These are phyloP conservation scores for Gobio gobio DNA, from an alignment of 2,113 vertebrate species.

Conservation along the genomic window DNA sequence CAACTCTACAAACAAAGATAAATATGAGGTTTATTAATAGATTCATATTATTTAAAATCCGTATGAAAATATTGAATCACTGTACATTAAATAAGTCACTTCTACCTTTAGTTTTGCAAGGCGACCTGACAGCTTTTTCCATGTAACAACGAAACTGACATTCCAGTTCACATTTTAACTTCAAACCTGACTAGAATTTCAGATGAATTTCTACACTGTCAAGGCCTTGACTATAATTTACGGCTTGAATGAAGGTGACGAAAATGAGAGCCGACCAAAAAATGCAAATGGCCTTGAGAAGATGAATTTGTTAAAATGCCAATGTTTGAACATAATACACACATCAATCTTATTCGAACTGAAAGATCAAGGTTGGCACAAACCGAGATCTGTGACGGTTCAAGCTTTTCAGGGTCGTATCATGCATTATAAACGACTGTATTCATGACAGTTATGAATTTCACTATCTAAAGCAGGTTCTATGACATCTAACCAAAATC, in stretches of 20 bases:
- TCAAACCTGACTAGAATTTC: background rate
- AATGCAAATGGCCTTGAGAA: conserved; percentile 18
- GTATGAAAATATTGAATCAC: background rate
- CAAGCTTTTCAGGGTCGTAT: conserved; percentile 8
- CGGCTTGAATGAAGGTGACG: conserved; percentile 12
- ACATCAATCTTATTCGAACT: conserved; percentile 24
- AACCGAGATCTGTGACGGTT: background rate
- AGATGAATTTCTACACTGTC: background rate
- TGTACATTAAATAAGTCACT: no score
- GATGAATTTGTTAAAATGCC: conserved; percentile 29
- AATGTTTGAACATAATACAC: background rate
- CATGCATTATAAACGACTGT: background rate
- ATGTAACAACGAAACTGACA: background rate
- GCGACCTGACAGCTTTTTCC: background rate
- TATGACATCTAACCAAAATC: background rate
- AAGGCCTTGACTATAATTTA: conserved; percentile 6
- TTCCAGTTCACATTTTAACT: no score
- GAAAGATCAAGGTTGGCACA: conserved; percentile 41
- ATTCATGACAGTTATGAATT: background rate
- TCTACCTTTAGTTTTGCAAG: background rate
- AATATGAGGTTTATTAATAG: background rate
- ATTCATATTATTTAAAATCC: background rate
- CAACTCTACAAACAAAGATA: background rate
- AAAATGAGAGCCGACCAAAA: conserved; percentile 12
- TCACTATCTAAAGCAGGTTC: background rate